phyloP scores from a whole-genome alignment of 2,797 vertebrate genomes.

The Siniperca obscura region DNA sequence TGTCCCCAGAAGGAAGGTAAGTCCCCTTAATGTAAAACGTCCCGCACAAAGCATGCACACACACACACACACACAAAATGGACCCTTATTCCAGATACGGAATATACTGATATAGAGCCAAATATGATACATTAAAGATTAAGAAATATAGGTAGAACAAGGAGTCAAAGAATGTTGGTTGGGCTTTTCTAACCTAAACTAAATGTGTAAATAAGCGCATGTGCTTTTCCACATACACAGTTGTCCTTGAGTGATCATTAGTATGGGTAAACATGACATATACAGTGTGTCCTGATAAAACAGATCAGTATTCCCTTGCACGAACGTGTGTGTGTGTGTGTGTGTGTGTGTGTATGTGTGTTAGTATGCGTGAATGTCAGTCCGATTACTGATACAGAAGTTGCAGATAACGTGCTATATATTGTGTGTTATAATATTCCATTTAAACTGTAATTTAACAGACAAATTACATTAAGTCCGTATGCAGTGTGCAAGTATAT shows the following conservation, averaged over 20 bases:
- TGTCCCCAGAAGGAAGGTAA: neutral
- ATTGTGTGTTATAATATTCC: neutral
- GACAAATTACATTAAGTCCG: neutral
- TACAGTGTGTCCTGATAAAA: slow-evolving; percentile 7
- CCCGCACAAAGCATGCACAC: neutral
- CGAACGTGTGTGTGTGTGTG: neutral
- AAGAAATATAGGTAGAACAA: neutral
- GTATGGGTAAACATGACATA: neutral
- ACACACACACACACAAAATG: neutral
- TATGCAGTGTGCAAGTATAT: neutral
- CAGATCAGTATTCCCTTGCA: neutral
- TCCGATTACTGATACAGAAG: neutral
- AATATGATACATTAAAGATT: neutral
- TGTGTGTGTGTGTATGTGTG: neutral
- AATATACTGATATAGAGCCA: neutral
- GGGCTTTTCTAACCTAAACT: neutral
- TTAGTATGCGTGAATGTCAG: neutral
- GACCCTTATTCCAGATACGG: neutral
- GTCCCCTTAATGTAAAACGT: slow-evolving; percentile 1
- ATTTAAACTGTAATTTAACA: neutral
- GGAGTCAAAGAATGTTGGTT: neutral
- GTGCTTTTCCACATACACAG: neutral
- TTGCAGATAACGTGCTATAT: neutral
- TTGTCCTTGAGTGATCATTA: slow-evolving; percentile 13
- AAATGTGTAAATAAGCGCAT: neutral